A percentile compares a stretch with the other conserved stretches of the same genome.
Conservation (phyloP, 53 echinoderm and acorn worm genomes). For the Stichopus horrens region DNA sequence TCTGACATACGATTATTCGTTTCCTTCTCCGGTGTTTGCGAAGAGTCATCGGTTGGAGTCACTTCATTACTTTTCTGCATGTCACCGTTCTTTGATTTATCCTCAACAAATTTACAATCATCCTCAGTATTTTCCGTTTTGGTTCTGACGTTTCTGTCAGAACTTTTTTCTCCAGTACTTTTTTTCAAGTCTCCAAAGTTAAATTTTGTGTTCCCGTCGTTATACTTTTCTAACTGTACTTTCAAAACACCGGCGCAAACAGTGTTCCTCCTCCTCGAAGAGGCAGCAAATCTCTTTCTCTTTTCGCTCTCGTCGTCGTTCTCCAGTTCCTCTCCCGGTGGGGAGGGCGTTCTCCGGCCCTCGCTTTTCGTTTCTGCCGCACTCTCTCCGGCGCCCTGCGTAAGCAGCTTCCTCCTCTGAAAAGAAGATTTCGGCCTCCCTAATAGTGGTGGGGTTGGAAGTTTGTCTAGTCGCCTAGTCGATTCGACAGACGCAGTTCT, state of each 20-base stretch:
- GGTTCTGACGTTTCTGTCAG: not conserved
- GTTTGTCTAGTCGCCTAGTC: not conserved
- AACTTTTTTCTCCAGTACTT: not conserved
- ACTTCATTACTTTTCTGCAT: not conserved
- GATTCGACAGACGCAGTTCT: not conserved
- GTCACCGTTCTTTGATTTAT: not conserved
- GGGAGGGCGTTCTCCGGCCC: not conserved
- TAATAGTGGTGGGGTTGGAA: conserved; percentile 1
- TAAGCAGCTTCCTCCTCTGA: not conserved
- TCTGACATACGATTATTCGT: not conserved
- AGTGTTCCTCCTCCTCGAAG: conserved; percentile 20
- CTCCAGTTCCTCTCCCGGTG: not conserved
- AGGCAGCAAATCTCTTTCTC: not conserved
- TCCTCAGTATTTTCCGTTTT: not conserved
- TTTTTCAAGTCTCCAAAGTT: too few relatives aligned
- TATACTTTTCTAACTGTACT: not conserved
- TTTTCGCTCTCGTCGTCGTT: not conserved
- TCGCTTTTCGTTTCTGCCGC: conserved; percentile 9
- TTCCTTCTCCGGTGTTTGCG: not conserved
- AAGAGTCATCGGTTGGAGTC: not conserved
- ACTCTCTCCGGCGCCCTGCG: not conserved
- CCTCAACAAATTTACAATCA: not conserved
- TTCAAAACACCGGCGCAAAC: conserved; percentile 3
- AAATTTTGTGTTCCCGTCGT: not conserved
- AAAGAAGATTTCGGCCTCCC: conserved; percentile 6